phyloP scores from a whole-genome alignment of 2,113 vertebrate genomes.

The Semnornis frantzii region DNA sequence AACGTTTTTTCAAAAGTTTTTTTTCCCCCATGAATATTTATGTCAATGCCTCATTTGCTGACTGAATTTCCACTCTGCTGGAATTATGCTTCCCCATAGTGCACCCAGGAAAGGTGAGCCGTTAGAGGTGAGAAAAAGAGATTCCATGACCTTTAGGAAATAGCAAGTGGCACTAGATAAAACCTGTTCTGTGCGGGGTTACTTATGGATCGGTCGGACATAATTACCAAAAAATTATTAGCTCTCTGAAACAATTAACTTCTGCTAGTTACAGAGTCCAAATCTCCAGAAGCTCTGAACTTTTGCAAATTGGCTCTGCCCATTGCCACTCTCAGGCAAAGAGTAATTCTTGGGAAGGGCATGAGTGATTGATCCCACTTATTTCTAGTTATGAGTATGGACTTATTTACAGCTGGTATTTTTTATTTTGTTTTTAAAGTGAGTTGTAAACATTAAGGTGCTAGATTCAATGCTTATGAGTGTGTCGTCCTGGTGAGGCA shows the following conservation, averaged over 20 bases:
- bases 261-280: background rate
- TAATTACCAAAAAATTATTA: conserved; percentile 73
- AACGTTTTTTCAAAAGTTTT: conserved; percentile 67
- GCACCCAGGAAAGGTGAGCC: conserved; percentile 71
- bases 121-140: conserved; percentile 76
- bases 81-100: conserved; percentile 78
- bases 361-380: background rate
- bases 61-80: conserved; percentile 74
- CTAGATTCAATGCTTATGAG: conserved; percentile 65
- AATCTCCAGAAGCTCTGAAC: conserved; percentile 21
- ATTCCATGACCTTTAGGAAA: conserved; percentile 80
- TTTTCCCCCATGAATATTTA: conserved; percentile 76
- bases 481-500: conserved; percentile 54
- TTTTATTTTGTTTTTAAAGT: conserved; percentile 42
- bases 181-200: conserved; percentile 49
- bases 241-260: conserved; percentile 72
- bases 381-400: conserved; percentile 47
- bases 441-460: conserved; percentile 56
- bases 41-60: conserved; percentile 69
- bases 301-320: conserved; percentile 29
- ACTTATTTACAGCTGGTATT: conserved; percentile 72
- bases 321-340: background rate
- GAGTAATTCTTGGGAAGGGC: conserved; percentile 30
- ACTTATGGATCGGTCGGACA: conserved; percentile 60
- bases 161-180: conserved; percentile 68